Conservation (phyloP, 2,113 vertebrate genomes). For the Blennius ocellaris region DNA sequence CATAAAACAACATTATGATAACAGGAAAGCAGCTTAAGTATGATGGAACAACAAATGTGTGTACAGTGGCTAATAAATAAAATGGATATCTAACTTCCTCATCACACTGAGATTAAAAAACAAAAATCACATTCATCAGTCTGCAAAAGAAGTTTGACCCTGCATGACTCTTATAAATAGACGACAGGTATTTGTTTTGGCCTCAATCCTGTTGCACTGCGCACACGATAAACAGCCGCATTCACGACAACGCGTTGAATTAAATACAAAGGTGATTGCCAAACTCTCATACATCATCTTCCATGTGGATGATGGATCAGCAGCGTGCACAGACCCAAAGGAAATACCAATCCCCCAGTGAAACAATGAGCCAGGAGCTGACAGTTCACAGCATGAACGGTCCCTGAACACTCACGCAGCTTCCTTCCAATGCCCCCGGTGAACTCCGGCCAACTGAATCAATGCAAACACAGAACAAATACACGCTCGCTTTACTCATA, state of each 20-base stretch:
- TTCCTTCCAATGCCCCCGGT: constrained; percentile 31
- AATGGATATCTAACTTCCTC: no score
- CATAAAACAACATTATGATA: no score
- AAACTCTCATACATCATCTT: background rate
- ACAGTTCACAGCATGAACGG: constrained; percentile 48
- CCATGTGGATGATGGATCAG: constrained; percentile 43
- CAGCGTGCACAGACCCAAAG: constrained; percentile 52
- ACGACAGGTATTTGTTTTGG: background rate
- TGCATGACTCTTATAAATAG: no score
- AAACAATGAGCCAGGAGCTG: constrained; percentile 72
- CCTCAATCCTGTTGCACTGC: background rate
- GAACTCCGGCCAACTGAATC: constrained; percentile 17
- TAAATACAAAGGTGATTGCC: background rate
- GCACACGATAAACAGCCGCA: background rate
- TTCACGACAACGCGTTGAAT: background rate
- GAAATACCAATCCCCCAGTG: constrained; percentile 71
- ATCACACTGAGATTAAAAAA: no score
- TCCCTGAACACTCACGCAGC: constrained; percentile 33
- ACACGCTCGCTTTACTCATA: no score
- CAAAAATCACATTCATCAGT: no score
- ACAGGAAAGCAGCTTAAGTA: no score
- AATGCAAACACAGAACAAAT: no score
- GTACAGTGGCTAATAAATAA: no score
- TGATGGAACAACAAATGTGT: no score
- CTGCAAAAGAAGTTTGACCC: no score